Base-by-base conservation (phyloP, 2,888 invertebrate species). In the Napeogenes inachia region DNA sequence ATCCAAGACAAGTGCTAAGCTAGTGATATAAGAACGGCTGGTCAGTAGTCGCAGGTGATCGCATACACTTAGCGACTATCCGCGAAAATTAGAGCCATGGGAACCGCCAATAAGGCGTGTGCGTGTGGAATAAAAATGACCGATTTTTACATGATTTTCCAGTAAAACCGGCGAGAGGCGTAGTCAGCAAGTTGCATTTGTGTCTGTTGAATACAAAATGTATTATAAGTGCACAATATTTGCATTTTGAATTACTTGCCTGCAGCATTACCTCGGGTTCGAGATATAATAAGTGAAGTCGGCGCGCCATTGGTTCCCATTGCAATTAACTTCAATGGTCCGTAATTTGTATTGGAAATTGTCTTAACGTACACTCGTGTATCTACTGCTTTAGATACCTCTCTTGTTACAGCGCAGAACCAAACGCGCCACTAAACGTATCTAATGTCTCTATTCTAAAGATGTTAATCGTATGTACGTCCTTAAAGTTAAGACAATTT, bases 231-330 rank as follows among this genome's bases (percentile, higher is more conserved):
- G 86, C 87, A 84, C 75, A 82, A 78, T 84, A 90, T 89, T 90
- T 87, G 86, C 89, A 89, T 89, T 87, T 87, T 84, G 89, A 88
- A 89, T 89, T 89, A 86, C 87, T 82, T 84, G 87, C 81, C 80
- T 79, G 78, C 68, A 79, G 68, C 68, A 46, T 45, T 32, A 46
- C 54, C 47, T 8, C 54, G 62, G 53, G 54, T 62, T 46, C 54
- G 55, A 54, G 42, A 50, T 50, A 50, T 35, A 54, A 57, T 54
- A 53, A 61, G 62, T 57, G 45, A 13, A 45, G 5, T 50, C 38
- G 59, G 47, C 47, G 33, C 54, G 56, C 57, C 60, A 66, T 66
- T 63, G 66, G 66, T 62, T 59, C 59, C 45, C 59, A 59, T 55
- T 59, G 60, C 58, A 67, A 69, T 67, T 62, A 65, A 56, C 53